These are phyloP conservation scores for Epinephelus fuscoguttatus DNA, from an alignment of 2,113 vertebrate species.

Conservation along the genomic window DNA sequence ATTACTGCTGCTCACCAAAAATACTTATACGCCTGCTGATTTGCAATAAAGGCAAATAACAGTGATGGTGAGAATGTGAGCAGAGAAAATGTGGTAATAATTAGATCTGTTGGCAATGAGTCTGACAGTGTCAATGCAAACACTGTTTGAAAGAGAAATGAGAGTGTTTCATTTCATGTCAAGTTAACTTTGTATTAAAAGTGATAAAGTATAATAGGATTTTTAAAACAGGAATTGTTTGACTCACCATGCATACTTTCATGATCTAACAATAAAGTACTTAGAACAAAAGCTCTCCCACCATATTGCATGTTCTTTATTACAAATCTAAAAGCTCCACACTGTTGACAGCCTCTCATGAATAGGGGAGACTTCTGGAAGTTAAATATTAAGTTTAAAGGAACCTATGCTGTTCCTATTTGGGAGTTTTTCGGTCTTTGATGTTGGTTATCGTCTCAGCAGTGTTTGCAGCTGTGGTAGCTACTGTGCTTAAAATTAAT, in stretches of 20 bases:
- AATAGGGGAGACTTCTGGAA: too few relatives aligned
- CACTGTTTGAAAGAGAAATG: conserved; percentile 24
- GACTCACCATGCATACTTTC: background rate
- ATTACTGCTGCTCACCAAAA: conserved; percentile 37
- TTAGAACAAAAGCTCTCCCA: conserved; percentile 8
- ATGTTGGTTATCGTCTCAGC: conserved; percentile 67
- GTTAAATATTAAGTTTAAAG: conserved; percentile 23
- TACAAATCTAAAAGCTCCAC: conserved; percentile 10
- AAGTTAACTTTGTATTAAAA: conserved; percentile 1
- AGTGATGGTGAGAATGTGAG: conserved; percentile 9
- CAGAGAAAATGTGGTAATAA: conserved; percentile 20
- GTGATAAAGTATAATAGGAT: background rate
- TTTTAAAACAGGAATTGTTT: conserved; percentile 1
- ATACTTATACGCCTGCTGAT: conserved; percentile 23
- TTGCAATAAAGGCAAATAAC: conserved; percentile 38
- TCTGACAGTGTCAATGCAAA: conserved; percentile 43
- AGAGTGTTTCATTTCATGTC: conserved; percentile 18
- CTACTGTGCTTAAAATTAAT: conserved; percentile 68
- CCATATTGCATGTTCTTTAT: conserved; percentile 25
- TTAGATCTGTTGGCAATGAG: conserved; percentile 51
- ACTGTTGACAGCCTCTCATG: conserved; percentile 4
- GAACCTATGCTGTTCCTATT: conserved; percentile 30
- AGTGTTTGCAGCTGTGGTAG: conserved; percentile 46
- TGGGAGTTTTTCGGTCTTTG: conserved; percentile 54
- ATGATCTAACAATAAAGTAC: conserved; percentile 2